Evolutionary conservation across 2,888 invertebrate species (phyloP), one percentile per base, ranked within the genome.

Genomic region (Apomyelois bistriatella): DNA sequence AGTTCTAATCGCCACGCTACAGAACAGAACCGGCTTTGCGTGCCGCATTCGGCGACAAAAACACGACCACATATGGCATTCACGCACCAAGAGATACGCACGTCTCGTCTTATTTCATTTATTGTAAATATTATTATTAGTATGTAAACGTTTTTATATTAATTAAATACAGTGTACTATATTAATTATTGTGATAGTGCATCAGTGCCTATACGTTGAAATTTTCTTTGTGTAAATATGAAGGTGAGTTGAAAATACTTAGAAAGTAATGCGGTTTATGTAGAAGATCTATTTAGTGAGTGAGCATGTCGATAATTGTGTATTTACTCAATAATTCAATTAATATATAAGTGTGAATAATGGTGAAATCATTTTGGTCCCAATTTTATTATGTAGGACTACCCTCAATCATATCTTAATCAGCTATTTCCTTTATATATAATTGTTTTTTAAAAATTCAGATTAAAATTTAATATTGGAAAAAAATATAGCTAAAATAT

Each of bases 191-290:
- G 32, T 40, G 40, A 38, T 32, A 15, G 15, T 32, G 35, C 1
- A 16, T 50, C 15, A 41, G 49, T 50, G 41, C 9, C 10, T n/a
- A 10, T 10, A 15, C 37, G 22, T 22, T n/a, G 32, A 48, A 50
- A 15, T 16, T 40, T 50, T 55, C 49, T 40, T 54, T 48, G 10
- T 49, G 48, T 5, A 60, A 59, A 57, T 28, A 55, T 46, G 36
- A 66, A 66, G 66, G 66, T 66, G 52, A 62, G 66, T 54, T 47
- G 56, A 16, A 1, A 32, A 32, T 15, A 22, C 2, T 30, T 43
- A 46, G 32, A 46, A 46, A 35, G 15, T 15, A 46, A 46, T 10
- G 9, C 32, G 15, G 46, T 46, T 46, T 46, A 32, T 35, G 10
- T 8, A 32, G 32, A 46, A 35, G 15, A 16, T 15, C 12, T 5